phyloP scores from a whole-genome alignment of 2,888 invertebrate species.

The Sinhomidia bicolor region DNA sequence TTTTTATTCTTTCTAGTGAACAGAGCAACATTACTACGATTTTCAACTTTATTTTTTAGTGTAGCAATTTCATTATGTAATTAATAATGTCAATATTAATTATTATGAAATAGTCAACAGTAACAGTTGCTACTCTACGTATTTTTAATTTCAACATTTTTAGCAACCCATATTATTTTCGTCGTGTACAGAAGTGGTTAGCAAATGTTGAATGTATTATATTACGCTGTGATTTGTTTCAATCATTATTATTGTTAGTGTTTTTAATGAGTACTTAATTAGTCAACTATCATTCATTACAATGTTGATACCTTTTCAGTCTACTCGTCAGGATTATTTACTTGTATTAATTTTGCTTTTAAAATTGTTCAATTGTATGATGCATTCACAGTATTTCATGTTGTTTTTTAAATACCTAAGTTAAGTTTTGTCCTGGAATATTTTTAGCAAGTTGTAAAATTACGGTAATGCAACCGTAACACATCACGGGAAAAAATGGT shows the following conservation, averaged over 20 bases:
- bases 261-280: neutral
- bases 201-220: slow-evolving; percentile 44
- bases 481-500: too few relatives aligned
- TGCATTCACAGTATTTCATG: too few relatives aligned
- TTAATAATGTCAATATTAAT: neutral
- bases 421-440: too few relatives aligned
- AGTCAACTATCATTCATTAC: neutral
- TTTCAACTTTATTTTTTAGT: neutral
- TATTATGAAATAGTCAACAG: neutral
- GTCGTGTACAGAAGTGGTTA: neutral
- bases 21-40: neutral
- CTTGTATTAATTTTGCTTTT: too few relatives aligned
- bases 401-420: too few relatives aligned
- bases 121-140: neutral
- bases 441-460: too few relatives aligned
- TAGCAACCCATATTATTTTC: neutral
- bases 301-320: neutral
- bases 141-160: slow-evolving; percentile 30
- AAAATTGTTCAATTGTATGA: too few relatives aligned
- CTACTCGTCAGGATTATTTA: too few relatives aligned
- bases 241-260: neutral
- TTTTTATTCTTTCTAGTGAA: slow-evolving; percentile 18
- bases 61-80: neutral
- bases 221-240: slow-evolving; percentile 52
- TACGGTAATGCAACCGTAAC: too few relatives aligned